Evolutionary conservation across 2,888 invertebrate species (phyloP).

Genomic region (Xanthia togata): DNA sequence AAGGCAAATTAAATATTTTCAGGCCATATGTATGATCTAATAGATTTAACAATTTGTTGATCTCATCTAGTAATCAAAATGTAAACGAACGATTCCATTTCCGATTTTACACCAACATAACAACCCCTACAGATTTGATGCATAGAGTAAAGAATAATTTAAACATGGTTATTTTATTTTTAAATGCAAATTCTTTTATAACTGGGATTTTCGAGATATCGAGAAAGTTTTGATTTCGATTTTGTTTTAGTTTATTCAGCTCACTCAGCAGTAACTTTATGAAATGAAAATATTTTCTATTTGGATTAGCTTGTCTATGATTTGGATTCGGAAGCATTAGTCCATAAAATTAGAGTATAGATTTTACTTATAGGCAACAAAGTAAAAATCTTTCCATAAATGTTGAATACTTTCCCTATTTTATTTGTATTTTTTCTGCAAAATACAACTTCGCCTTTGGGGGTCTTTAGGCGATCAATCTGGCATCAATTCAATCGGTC

Average conservation of each 20-base stretch:
- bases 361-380: too few species aligned
- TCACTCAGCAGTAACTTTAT: not conserved
- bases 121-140: not conserved
- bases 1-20: not conserved
- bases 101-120: constrained; percentile 43
- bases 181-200: too few species aligned
- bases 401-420: too few species aligned
- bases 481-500: too few species aligned
- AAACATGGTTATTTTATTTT: not conserved
- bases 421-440: not conserved
- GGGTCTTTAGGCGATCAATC: not conserved
- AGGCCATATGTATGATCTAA: rapidly evolving
- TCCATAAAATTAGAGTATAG: too few species aligned
- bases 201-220: rapidly evolving
- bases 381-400: too few species aligned
- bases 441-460: too few species aligned
- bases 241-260: not conserved
- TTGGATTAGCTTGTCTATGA: constrained; percentile 13
- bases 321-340: not conserved
- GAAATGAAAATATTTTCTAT: not conserved
- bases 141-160: constrained; percentile 42
- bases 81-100: constrained; percentile 9
- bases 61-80: not conserved
- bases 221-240: not conserved
- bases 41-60: not conserved